Evolutionary conservation across 2,797 vertebrate genomes (phyloP).

Genomic region (Euthynnus affinis): DNA sequence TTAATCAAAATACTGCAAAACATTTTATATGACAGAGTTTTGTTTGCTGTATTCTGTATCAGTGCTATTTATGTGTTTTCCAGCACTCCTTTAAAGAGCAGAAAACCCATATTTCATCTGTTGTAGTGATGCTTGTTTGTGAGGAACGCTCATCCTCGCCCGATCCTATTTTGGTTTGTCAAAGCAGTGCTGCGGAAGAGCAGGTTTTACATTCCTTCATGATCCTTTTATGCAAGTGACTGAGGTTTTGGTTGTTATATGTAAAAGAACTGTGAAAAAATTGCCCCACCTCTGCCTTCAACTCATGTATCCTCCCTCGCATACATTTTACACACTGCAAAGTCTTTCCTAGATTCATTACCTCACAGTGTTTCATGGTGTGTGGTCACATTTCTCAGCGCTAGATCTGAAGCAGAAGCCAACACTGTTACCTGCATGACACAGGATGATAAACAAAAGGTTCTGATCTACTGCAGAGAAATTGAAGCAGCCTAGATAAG

Average conservation of each 20-base stretch:
- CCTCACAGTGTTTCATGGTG: constrained; percentile 36
- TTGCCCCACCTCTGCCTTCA: constrained; percentile 45
- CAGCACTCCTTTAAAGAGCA: constrained; percentile 37
- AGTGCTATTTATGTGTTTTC: constrained; percentile 58
- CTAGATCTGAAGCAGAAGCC: constrained; percentile 11
- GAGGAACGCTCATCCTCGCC: constrained; percentile 42
- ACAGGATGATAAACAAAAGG: constrained; percentile 50
- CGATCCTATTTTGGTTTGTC: constrained; percentile 72
- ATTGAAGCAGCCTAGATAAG: constrained; percentile 20
- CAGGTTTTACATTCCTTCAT: constrained; percentile 55
- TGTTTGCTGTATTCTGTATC: constrained; percentile 19
- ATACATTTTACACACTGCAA: constrained; percentile 18
- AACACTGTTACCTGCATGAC: constrained; percentile 27
- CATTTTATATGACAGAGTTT: constrained; percentile 41
- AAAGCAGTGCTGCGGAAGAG: constrained; percentile 63
- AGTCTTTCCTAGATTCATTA: constrained; percentile 35
- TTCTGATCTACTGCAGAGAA: constrained; percentile 46
- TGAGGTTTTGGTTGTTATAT: constrained; percentile 48
- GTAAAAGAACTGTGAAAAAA: constrained; percentile 47
- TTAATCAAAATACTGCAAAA: constrained; percentile 51
- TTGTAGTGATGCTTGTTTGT: constrained; percentile 59
- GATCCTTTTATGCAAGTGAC: constrained; percentile 59
- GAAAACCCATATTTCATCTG: constrained; percentile 57
- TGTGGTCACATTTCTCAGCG: constrained; percentile 57
- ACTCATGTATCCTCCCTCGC: constrained; percentile 39